These are phyloP conservation scores for Drosophila busckii DNA, from an alignment of 1,140 invertebrate genomes.

Conservation along the genomic window DNA sequence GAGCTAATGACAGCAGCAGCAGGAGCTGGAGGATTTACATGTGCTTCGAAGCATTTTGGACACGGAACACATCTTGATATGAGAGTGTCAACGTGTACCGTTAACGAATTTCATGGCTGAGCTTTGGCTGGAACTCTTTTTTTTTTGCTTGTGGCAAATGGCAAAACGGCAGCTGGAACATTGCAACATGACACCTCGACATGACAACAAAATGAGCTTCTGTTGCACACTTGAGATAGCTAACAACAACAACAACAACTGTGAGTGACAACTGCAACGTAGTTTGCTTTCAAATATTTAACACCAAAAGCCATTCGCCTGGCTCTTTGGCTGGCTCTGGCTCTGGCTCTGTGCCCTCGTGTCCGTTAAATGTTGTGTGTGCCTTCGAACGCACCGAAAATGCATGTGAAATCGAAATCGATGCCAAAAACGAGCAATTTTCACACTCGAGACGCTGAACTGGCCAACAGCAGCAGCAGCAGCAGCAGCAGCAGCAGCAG, in stretches of 20 bases:
- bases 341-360: too few relatives aligned
- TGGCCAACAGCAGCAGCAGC: not conserved
- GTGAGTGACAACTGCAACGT: conserved; percentile 69
- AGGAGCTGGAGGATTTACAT: conserved; percentile 36
- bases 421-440: conserved; percentile 56
- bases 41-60: conserved; percentile 6
- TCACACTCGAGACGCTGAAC: conserved; percentile 42
- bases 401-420: conserved; percentile 57
- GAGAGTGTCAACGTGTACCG: conserved; percentile 70
- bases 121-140: conserved; percentile 28
- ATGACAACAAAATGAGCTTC: conserved; percentile 76
- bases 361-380: too few relatives aligned
- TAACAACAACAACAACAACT: conserved; percentile 12
- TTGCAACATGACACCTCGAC: conserved; percentile 76
- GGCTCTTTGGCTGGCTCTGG: too few relatives aligned
- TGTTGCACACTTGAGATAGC: conserved; percentile 60
- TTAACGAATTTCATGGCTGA: conserved; percentile 61
- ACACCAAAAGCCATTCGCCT: conserved; percentile 40
- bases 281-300: conserved; percentile 69
- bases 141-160: conserved; percentile 2
- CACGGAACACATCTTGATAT: conserved; percentile 60
- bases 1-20: not conserved
- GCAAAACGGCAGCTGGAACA: conserved; percentile 51
- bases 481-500: not conserved
- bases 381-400: conserved; percentile 53